Evolutionary conservation across 2,113 vertebrate genomes (phyloP).

Genomic region (Pteropus alecto): DNA sequence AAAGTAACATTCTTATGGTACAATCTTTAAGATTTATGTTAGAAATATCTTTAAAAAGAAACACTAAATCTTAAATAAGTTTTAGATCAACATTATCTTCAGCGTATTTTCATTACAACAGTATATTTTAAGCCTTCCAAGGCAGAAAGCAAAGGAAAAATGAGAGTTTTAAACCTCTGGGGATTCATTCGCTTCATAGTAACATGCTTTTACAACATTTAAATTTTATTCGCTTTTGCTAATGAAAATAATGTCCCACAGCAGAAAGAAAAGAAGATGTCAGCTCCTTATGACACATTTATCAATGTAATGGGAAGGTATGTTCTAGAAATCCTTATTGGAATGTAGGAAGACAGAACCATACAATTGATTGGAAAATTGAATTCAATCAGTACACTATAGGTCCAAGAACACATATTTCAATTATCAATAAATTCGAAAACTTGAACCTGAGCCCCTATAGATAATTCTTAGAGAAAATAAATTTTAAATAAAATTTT

Average conservation of each 20-base stretch:
- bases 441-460: not conserved
- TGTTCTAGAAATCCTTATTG: not conserved
- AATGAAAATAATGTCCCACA: constrained; percentile 60
- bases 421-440: constrained; percentile 16
- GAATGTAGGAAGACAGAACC: not conserved
- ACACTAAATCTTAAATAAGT: constrained; percentile 55
- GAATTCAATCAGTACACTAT: not conserved
- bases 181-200: constrained; percentile 52
- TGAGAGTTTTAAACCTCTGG: constrained; percentile 44
- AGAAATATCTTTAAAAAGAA: constrained; percentile 42
- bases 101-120: not conserved
- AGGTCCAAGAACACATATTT: not conserved
- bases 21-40: constrained; percentile 4
- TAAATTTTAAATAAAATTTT: not conserved
- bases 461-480: not conserved
- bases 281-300: constrained; percentile 45
- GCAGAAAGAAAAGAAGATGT: constrained; percentile 59
- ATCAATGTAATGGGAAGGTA: constrained; percentile 20
- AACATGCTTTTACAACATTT: constrained; percentile 48
- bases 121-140: constrained; percentile 29
- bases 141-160: constrained; percentile 62
- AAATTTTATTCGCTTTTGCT: constrained; percentile 33
- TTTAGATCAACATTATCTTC: constrained; percentile 44
- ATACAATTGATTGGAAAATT: not conserved
- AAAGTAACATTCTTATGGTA: not conserved